These are phyloP conservation scores for Pachyramphus minor DNA, from an alignment of 2,113 vertebrate genomes.

Conservation along the genomic window DNA sequence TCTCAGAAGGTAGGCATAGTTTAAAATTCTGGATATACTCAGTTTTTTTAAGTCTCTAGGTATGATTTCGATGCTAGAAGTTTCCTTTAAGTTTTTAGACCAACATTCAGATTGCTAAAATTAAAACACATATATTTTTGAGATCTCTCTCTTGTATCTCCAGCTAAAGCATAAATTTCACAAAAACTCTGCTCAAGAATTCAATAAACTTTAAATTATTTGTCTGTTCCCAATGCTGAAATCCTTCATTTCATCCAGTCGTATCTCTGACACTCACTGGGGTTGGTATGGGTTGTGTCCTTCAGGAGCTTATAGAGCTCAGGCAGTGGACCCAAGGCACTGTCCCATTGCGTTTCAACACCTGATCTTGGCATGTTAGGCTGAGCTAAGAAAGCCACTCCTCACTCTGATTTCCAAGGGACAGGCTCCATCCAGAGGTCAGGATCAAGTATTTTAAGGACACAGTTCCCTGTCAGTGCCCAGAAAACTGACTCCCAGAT, in stretches of 20 bases:
- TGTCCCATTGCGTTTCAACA: background rate
- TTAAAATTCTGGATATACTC: background rate
- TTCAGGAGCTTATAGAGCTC: background rate
- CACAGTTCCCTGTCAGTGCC: background rate
- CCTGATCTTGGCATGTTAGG: background rate
- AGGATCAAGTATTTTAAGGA: background rate
- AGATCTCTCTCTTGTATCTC: background rate
- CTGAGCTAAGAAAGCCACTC: background rate
- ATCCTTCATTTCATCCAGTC: background rate
- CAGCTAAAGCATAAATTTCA: background rate
- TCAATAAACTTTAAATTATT: background rate
- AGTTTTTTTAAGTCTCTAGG: background rate
- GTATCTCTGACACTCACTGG: background rate
- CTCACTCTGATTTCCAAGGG: background rate
- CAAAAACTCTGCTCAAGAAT: background rate
- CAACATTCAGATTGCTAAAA: background rate
- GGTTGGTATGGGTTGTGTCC: accelerated
- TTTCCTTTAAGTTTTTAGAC: background rate
- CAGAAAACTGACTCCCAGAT: background rate
- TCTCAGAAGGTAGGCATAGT: background rate
- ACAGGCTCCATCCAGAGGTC: background rate
- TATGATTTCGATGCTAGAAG: background rate
- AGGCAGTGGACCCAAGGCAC: background rate
- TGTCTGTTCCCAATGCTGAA: background rate
- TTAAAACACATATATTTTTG: background rate